A percentile compares a stretch with the other conserved stretches of the same genome.
phyloP scores from a whole-genome alignment of 2,888 invertebrate species.

The Dryocosmus kuriphilus region DNA sequence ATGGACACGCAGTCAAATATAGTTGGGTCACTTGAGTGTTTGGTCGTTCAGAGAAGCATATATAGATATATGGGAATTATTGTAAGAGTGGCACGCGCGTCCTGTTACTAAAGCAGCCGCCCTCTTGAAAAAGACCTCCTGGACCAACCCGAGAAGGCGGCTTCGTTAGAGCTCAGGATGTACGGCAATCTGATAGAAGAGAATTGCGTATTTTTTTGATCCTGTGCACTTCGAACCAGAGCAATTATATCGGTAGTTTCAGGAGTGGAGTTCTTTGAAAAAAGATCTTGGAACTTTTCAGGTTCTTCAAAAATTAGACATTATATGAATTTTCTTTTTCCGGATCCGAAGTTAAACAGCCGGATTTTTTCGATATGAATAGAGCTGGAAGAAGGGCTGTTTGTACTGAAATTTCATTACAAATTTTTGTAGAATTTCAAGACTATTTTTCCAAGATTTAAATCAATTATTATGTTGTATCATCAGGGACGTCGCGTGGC shows the following conservation, averaged over 20 bases:
- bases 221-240: background rate
- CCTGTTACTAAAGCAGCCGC: conserved; percentile 75
- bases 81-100: conserved; percentile 70
- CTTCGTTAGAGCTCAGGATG: conserved; percentile 54
- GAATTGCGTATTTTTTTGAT: conserved; percentile 47
- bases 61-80: conserved; percentile 31
- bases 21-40: conserved; percentile 24
- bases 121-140: conserved; percentile 54
- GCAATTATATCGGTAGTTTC: background rate
- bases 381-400: too few relatives aligned
- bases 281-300: background rate
- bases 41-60: background rate
- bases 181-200: conserved; percentile 49
- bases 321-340: background rate
- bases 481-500: too few relatives aligned
- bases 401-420: too few relatives aligned
- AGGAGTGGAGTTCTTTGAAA: background rate
- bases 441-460: too few relatives aligned
- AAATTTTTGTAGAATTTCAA: too few relatives aligned
- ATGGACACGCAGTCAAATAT: conserved; percentile 43
- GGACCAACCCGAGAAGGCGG: conserved; percentile 55
- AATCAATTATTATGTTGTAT: too few relatives aligned
- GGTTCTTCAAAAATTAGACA: background rate
- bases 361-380: too few relatives aligned
- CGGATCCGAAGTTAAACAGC: too few relatives aligned